Percentiles rank a stretch among this genome's conserved stretches.
These are phyloP conservation scores for Crocidura indochinensis DNA, from an alignment of 2,797 vertebrate genomes.

Conservation along the genomic window DNA sequence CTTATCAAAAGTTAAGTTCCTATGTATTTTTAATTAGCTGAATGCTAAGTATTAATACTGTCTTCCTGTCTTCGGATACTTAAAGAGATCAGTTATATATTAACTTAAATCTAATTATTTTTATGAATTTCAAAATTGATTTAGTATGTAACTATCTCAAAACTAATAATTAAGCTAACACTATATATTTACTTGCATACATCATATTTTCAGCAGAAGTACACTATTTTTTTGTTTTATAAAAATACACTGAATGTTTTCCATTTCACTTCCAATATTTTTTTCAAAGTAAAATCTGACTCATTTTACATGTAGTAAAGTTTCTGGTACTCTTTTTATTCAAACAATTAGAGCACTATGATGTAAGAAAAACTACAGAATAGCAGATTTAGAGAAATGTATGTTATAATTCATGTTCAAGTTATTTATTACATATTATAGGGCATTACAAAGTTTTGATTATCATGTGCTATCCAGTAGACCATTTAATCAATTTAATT, in stretches of 20 bases:
- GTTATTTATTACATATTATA: slow-evolving; percentile 20
- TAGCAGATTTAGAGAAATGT: background rate
- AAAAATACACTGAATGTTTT: slow-evolving; percentile 86
- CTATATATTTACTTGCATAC: slow-evolving; percentile 83
- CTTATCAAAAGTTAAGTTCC: background rate
- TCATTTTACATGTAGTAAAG: slow-evolving; percentile 80
- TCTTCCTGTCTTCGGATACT: background rate
- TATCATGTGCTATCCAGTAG: background rate
- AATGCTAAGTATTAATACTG: too few species aligned
- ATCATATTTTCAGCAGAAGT: slow-evolving; percentile 79
- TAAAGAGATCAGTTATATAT: background rate
- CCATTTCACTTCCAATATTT: slow-evolving; percentile 80
- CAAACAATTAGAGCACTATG: slow-evolving; percentile 80
- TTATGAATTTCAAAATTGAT: slow-evolving; percentile 59
- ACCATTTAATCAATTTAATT: background rate
- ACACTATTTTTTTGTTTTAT: slow-evolving; percentile 83
- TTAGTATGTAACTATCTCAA: slow-evolving; percentile 71
- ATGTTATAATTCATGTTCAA: background rate
- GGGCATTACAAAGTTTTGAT: slow-evolving; percentile 34
- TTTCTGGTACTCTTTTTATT: slow-evolving; percentile 82
- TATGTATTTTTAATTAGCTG: background rate
- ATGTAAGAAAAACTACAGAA: slow-evolving; percentile 10
- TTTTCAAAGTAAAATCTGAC: slow-evolving; percentile 81
- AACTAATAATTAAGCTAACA: slow-evolving; percentile 81
- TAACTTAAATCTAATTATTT: slow-evolving; percentile 47